Evolutionary conservation across 2,888 invertebrate species (phyloP), one percentile per base, ranked within the genome.

Genomic region (Coleophora flavipennella): DNA sequence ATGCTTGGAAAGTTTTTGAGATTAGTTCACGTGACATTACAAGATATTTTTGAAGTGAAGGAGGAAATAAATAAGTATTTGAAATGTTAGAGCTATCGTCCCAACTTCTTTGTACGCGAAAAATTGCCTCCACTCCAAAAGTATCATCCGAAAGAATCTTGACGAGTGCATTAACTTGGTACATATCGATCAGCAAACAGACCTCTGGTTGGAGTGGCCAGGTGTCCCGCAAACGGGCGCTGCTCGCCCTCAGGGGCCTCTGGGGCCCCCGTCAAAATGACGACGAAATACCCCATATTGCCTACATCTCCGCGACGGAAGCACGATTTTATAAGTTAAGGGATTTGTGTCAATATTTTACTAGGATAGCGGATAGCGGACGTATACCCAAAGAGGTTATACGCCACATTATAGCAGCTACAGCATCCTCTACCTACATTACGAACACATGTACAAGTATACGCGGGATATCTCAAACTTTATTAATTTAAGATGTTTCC

Each of bases 271-370:
- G 75, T 77, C 78, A 77, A 80, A 80, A 79, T 79, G 79, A 75
- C 59, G 59, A 62, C 78, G 78, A 74, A 80, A 80, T 20, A 80
- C 77, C 79, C 80, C 80, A 84, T 84, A 83, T 81, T 78, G 76
- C 76, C 70, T 70, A 73, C 75, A 72, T 70, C 64, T 67, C 71
- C 73, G 71, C 10, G 20, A 71, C 73, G 78, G 72, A 73, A 78
- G 78, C 67, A 76, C 74, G 70, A 80, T 83, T 84, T 84, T 83
- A 83, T 83, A 84, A 83, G 79, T 83, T 81, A 80, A 81, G 83
- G 84, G 83, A 80, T 83, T 81, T 80, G 73, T 81, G 84, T 83
- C 79, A 84, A 84, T 83, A 84, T 84, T 84, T 79, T 79, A 84
- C 73, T 81, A 84, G 84, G 83, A 80, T 67, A 63, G 70, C 65